Evolutionary conservation across 1,140 invertebrate genomes (phyloP).

Genomic region (Caenorhabditis inopinata): DNA sequence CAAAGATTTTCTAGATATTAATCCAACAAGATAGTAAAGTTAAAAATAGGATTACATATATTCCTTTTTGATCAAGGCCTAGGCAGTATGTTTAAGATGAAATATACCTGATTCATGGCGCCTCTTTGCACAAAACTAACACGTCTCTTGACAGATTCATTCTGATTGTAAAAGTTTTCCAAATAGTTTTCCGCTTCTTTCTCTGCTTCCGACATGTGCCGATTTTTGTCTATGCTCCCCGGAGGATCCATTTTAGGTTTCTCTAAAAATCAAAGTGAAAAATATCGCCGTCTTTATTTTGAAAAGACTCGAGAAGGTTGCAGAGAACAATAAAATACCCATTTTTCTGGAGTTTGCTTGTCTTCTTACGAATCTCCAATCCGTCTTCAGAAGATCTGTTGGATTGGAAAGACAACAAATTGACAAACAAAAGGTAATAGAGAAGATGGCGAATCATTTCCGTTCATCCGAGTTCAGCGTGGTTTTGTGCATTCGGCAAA

Average conservation of each 20-base stretch:
- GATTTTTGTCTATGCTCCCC: no score
- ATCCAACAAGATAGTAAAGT: no score
- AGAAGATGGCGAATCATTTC: neutral
- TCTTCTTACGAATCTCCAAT: neutral
- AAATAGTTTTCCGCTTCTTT: constrained; percentile 13
- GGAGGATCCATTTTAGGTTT: neutral
- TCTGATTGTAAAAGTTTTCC: neutral
- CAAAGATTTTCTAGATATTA: no score
- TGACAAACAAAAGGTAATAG: neutral
- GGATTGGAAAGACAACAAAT: neutral
- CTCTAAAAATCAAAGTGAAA: no score
- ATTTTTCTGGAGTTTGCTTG: neutral
- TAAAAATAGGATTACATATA: no score
- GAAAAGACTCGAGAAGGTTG: neutral
- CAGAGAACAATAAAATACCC: no score
- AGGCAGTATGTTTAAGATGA: neutral
- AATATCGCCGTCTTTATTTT: neutral
- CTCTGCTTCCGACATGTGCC: neutral
- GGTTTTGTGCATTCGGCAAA: neutral
- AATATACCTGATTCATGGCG: constrained; percentile 2
- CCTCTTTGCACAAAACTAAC: constrained; percentile 8
- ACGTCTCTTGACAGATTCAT: neutral
- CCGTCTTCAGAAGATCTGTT: neutral
- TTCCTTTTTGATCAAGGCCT: neutral
- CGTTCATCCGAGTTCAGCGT: neutral